These are phyloP conservation scores for Protomyctophum bolini DNA, from an alignment of 2,113 vertebrate species.

Conservation along the genomic window DNA sequence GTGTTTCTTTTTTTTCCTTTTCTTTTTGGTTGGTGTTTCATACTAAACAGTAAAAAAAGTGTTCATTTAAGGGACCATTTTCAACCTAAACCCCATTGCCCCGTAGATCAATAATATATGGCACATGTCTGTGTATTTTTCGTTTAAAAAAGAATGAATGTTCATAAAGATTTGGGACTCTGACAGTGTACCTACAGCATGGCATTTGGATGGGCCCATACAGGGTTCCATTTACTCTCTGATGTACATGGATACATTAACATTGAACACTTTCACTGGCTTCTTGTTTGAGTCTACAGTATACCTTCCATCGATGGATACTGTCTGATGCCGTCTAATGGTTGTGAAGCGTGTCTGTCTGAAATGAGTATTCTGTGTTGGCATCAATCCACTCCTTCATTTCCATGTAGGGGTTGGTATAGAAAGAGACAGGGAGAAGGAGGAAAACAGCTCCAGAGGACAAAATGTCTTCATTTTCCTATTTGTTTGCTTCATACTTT, in stretches of 20 bases:
- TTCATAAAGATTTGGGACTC: too few species aligned
- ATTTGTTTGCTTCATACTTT: conserved; percentile 59
- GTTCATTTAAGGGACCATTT: too few species aligned
- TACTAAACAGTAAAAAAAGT: too few species aligned
- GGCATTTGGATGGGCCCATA: too few species aligned
- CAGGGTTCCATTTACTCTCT: too few species aligned
- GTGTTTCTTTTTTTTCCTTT: too few species aligned
- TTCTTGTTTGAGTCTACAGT: conserved; percentile 26
- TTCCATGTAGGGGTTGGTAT: conserved; percentile 47
- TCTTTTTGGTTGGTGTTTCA: conserved; percentile 20
- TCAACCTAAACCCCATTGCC: too few species aligned
- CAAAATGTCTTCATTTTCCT: conserved; percentile 57
- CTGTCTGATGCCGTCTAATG: conserved; percentile 57
- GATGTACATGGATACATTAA: too few species aligned
- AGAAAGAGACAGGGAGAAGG: conserved; percentile 30
- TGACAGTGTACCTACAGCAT: too few species aligned
- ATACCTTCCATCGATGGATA: conserved; percentile 57
- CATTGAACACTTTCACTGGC: not conserved
- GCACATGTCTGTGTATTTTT: too few species aligned
- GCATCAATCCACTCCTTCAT: conserved; percentile 52
- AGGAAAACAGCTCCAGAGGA: conserved; percentile 50
- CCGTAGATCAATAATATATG: too few species aligned
- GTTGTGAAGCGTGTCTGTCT: conserved; percentile 46
- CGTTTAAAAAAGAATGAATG: too few species aligned
- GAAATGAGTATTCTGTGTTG: conserved; percentile 57